These are phyloP conservation scores for Andrena bucephala DNA, from an alignment of 2,888 invertebrate genomes.

Conservation along the genomic window DNA sequence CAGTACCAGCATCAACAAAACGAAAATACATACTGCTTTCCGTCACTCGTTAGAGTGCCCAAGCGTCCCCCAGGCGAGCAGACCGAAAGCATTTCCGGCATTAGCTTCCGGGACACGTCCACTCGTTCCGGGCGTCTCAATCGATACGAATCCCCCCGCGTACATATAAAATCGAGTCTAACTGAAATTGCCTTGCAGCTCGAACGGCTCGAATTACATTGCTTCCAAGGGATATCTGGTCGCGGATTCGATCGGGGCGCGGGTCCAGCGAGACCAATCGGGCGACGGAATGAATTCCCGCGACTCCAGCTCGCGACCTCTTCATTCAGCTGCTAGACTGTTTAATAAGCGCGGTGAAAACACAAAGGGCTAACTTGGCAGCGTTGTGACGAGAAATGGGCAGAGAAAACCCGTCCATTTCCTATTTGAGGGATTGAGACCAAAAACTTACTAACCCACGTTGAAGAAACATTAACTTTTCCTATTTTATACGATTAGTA, in stretches of 20 bases:
- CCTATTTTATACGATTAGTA: too few species aligned
- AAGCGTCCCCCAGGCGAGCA: background rate
- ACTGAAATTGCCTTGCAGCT: constrained; percentile 12
- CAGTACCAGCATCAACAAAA: background rate
- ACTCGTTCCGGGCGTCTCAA: constrained; percentile 19
- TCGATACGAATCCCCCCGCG: constrained; percentile 4
- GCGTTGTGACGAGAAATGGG: background rate
- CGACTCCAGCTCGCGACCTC: background rate
- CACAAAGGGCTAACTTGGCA: constrained; percentile 9
- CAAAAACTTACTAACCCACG: too few species aligned
- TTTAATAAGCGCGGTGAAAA: constrained; percentile 25
- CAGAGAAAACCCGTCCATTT: background rate
- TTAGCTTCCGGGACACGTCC: constrained; percentile 21
- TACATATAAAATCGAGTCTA: constrained; percentile 4
- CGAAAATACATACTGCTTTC: background rate
- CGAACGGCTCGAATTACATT: constrained; percentile 38
- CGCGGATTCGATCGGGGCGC: constrained; percentile 6
- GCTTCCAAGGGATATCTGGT: constrained; percentile 10
- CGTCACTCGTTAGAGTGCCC: background rate
- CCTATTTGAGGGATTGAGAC: background rate
- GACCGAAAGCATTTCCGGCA: constrained; percentile 8
- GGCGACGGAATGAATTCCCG: constrained; percentile 35
- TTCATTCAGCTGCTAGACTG: background rate
- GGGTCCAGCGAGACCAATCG: constrained; percentile 7
- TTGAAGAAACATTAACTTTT: too few species aligned